Base-by-base conservation (phyloP, 2,888 invertebrate genomes). In the Agrochola circellaris region DNA sequence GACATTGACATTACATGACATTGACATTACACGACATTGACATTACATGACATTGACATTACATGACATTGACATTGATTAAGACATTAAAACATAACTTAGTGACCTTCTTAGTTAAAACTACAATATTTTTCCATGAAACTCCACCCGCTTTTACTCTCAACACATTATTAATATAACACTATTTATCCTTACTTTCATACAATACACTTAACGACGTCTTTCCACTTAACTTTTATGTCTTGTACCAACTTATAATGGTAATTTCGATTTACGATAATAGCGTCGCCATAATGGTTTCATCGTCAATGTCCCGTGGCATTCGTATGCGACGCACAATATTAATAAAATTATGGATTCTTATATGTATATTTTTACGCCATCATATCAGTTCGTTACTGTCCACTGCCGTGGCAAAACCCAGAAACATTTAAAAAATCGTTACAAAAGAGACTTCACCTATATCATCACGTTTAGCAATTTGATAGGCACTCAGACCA, bases 191-290 rank as follows among this genome's bases (percentile, higher is more conserved):
- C 56, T 7, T 26, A 30, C 45, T 83, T 74, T 75, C 72, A 69
- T 69, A 74, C 45, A 77, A 71, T 56, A 76, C 58, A 77, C 60
- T 83, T 79, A 73, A 84, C 84, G 77, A 70, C 58, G 54, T 67
- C 62, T 82, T 82, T 75, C 67, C 82, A 82, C 82, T 75, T 61
- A 75, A 73, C 82, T 88, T 88, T 88, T 82, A 73, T 87, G 73
- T 74, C 91, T 91, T 91, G 83, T 42, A 73, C 87, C 85, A 80
- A 74, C 78, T 81, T 88, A 85, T 90, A 90, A 89, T 86, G 83
- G 90, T 93, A 91, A 93, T 93, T 93, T 92, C 91, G 91, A 93
- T 93, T 93, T 93, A 93, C 91, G 94, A 92, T 93, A 92, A 93
- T 93, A 88, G 91, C 88, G 73, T 77, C 80, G 85, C 73, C 84